phyloP scores from a whole-genome alignment of 2,113 vertebrate genomes.

The Theristicus caerulescens region DNA sequence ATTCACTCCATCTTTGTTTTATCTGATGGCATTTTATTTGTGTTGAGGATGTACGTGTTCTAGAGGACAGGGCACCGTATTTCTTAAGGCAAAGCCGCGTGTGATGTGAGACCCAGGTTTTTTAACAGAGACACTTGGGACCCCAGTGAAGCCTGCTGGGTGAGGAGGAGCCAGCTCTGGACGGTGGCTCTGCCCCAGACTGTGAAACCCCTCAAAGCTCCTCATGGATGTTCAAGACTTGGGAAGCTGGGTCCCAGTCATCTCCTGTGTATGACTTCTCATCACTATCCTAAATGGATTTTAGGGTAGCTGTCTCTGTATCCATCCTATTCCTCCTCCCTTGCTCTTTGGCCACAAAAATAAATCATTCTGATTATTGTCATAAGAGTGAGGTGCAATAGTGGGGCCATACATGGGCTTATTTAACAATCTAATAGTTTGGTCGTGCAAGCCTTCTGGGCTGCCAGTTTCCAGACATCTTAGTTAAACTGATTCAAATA shows the following conservation, averaged over 20 bases:
- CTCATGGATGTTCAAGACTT: background rate
- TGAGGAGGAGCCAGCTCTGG: background rate
- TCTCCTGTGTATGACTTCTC: background rate
- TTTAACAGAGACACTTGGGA: background rate
- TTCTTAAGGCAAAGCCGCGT: background rate
- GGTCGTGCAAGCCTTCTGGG: background rate
- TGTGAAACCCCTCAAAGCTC: background rate
- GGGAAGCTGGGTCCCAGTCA: background rate
- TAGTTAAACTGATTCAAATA: background rate
- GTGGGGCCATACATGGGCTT: rapidly evolving
- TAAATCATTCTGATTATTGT: background rate
- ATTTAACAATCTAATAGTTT: background rate
- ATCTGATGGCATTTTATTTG: background rate
- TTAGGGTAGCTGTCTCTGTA: background rate
- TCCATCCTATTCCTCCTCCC: background rate
- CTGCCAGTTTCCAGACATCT: background rate
- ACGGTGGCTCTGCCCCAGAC: background rate
- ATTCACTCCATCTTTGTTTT: background rate
- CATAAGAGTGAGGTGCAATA: background rate
- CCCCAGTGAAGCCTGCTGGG: background rate
- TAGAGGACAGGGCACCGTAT: background rate
- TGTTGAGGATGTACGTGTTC: background rate
- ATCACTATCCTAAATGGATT: rapidly evolving
- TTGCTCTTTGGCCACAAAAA: background rate
- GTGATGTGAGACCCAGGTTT: background rate